phyloP scores from a whole-genome alignment of 2,888 invertebrate species.

The Colostygia pectinataria region DNA sequence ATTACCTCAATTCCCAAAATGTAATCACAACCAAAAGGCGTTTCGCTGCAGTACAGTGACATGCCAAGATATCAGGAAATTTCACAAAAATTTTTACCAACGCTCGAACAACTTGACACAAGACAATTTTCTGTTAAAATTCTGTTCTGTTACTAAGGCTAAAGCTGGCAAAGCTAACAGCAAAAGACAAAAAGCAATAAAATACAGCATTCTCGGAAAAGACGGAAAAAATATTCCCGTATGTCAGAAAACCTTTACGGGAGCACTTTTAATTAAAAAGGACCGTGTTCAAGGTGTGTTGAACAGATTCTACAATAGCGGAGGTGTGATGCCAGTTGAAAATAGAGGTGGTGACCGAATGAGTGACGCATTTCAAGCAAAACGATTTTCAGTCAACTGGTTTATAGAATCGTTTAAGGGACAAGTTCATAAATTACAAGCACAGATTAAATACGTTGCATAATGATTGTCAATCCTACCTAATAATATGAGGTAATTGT shows the following conservation, averaged over 20 bases:
- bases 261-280: conserved; percentile 17
- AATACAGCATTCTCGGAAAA: conserved; percentile 23
- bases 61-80: conserved; percentile 30
- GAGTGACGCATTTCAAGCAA: conserved; percentile 18
- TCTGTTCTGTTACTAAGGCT: conserved; percentile 24
- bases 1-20: conserved; percentile 26
- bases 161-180: conserved; percentile 22
- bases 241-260: conserved; percentile 21
- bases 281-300: conserved; percentile 19
- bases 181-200: conserved; percentile 26
- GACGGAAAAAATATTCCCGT: conserved; percentile 20
- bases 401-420: conserved; percentile 26
- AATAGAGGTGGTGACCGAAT: conserved; percentile 30
- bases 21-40: conserved; percentile 29
- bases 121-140: conserved; percentile 30
- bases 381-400: conserved; percentile 25
- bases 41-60: conserved; percentile 26
- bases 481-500: too few species aligned
- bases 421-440: too few species aligned
- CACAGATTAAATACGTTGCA: too few species aligned
- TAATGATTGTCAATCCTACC: too few species aligned
- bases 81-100: conserved; percentile 28
- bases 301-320: conserved; percentile 17
- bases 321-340: conserved; percentile 16
- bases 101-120: conserved; percentile 24